Conservation (phyloP, 2,888 invertebrate species). For the Nezara viridula region DNA sequence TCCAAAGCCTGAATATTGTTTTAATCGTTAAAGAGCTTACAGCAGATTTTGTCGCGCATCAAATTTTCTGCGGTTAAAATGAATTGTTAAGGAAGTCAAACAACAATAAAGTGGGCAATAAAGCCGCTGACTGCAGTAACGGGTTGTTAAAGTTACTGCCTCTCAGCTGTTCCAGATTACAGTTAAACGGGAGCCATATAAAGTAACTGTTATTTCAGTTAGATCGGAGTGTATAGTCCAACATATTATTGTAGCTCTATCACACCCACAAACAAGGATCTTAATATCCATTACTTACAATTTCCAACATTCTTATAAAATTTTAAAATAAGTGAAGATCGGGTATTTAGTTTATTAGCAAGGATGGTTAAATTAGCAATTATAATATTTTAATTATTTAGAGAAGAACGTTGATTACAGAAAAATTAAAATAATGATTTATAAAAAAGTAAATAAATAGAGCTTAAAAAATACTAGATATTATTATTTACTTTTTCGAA, state of each 20-base stretch:
- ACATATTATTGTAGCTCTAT: not conserved
- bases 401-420: not conserved
- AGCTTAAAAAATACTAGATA: no score
- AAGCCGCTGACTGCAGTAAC: not conserved
- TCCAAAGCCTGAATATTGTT: not conserved
- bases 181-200: not conserved
- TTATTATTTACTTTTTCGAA: no score
- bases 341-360: not conserved
- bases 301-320: not conserved
- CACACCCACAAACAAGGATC: not conserved
- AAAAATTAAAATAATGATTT: no score
- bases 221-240: not conserved
- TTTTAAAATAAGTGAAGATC: not conserved
- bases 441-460: no score
- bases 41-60: not conserved
- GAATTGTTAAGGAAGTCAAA: constrained; percentile 15
- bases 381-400: not conserved
- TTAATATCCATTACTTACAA: no score
- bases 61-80: not conserved
- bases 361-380: not conserved
- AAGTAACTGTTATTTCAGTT: not conserved
- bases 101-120: not conserved
- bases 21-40: not conserved
- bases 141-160: not conserved
- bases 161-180: constrained; percentile 1